A percentile compares a stretch with the other conserved stretches of the same genome.
These are phyloP conservation scores for Heliconius cydno DNA, from an alignment of 2,888 invertebrate genomes.

Conservation along the genomic window DNA sequence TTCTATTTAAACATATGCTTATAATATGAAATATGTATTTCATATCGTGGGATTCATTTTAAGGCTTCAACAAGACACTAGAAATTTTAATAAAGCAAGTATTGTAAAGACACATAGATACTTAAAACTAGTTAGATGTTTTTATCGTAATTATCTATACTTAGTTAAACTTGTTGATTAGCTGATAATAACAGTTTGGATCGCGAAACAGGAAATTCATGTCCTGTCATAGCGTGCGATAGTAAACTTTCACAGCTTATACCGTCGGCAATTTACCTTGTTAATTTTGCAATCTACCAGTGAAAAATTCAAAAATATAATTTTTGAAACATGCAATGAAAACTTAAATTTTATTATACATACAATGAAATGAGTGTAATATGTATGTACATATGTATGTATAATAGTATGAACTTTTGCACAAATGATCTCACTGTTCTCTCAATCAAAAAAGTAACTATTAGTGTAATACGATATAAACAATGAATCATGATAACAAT, in stretches of 20 bases:
- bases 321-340: neutral
- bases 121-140: neutral
- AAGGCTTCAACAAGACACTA: neutral
- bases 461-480: too few relatives aligned
- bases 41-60: too few relatives aligned
- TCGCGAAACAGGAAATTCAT: conserved; percentile 13
- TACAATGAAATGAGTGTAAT: too few relatives aligned
- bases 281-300: neutral
- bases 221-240: conserved; percentile 18
- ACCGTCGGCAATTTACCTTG: neutral
- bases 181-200: conserved; percentile 14
- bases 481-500: too few relatives aligned
- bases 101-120: neutral
- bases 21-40: too few relatives aligned
- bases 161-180: conserved; percentile 18
- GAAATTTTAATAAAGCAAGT: neutral
- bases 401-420: too few relatives aligned
- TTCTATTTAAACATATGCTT: too few relatives aligned
- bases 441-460: too few relatives aligned
- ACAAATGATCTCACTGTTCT: too few relatives aligned
- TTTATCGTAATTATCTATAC: neutral
- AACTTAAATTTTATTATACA: too few relatives aligned
- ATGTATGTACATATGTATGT: too few relatives aligned
- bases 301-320: neutral
- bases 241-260: conserved; percentile 3